phyloP scores from a whole-genome alignment of 1,140 invertebrate genomes.

The Lepidurus packardi region DNA sequence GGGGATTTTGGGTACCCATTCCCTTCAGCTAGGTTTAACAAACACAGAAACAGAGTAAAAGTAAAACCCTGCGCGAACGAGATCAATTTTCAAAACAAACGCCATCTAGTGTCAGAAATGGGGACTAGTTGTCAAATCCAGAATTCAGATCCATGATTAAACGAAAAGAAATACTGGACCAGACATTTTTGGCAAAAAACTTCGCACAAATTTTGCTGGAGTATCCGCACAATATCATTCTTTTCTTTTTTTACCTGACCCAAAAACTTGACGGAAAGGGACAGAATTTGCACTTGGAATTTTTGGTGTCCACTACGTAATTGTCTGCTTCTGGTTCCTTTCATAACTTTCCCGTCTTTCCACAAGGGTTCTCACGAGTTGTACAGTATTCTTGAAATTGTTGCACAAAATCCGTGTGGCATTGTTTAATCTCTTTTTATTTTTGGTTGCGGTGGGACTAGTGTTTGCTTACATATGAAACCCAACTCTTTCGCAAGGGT shows the following conservation, averaged over 20 bases:
- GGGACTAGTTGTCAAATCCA: background rate
- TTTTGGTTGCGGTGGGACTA: background rate
- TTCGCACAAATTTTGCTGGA: background rate
- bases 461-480: background rate
- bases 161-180: background rate
- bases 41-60: background rate
- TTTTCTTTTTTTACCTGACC: background rate
- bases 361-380: background rate
- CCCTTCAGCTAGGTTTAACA: background rate
- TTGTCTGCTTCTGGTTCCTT: background rate
- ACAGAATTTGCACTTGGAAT: background rate
- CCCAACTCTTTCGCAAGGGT: background rate
- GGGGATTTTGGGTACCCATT: no score
- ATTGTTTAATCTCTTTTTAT: background rate
- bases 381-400: background rate
- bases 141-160: background rate
- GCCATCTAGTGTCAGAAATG: background rate
- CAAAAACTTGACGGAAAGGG: background rate
- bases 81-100: background rate
- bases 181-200: background rate
- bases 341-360: background rate
- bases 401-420: background rate
- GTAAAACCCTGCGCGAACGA: background rate
- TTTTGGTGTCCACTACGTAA: background rate
- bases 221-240: background rate